Conservation (phyloP, 2,113 vertebrate species). For the Condylura cristata region DNA sequence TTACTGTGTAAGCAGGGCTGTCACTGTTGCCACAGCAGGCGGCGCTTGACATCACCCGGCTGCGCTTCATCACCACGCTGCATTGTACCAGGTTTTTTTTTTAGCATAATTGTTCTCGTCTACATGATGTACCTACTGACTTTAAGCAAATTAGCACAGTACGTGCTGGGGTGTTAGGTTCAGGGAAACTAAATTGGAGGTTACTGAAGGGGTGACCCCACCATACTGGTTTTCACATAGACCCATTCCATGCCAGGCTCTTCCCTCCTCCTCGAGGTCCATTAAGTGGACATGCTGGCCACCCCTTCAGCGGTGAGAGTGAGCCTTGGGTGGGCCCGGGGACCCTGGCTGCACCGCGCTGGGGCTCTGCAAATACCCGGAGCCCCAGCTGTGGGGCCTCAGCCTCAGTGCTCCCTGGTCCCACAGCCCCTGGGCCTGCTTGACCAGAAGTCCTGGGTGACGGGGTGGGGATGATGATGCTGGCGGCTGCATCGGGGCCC, state of each 20-base stretch:
- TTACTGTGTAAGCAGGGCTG: background rate
- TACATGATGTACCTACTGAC: background rate
- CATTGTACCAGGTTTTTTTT: background rate
- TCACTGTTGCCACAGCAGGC: background rate
- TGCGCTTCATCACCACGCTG: background rate
- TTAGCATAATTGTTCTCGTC: background rate
- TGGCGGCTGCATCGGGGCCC: background rate
- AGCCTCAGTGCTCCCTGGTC: no score
- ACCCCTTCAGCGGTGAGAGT: background rate
- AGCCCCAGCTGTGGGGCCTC: no score
- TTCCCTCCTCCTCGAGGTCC: background rate
- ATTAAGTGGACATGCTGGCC: background rate
- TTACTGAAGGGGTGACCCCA: background rate
- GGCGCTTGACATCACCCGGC: background rate
- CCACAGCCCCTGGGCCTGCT: rapidly evolving
- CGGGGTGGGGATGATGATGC: background rate
- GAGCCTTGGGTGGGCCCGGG: background rate
- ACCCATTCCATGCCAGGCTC: background rate
- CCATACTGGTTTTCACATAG: background rate
- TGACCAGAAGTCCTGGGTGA: background rate
- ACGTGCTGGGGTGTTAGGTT: background rate
- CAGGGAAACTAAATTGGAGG: background rate
- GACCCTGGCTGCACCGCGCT: background rate
- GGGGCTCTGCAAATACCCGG: background rate
- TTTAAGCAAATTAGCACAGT: background rate